Evolutionary conservation across 2,113 vertebrate species (phyloP), one percentile per base, ranked within the genome.

Genomic region (Sisor rabdophorus): DNA sequence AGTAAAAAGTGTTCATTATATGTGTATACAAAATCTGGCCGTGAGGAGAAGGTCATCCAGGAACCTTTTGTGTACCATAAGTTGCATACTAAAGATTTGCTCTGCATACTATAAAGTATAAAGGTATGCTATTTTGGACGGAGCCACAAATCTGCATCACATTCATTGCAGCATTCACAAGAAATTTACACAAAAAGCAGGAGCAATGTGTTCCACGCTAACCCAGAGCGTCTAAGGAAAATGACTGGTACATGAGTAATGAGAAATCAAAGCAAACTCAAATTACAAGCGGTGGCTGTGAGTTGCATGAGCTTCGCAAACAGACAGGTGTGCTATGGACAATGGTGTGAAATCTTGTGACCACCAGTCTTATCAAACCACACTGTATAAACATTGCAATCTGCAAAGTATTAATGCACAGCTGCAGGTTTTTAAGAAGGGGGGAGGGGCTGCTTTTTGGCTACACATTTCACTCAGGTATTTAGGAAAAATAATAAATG

Each of bases 231-330:
- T 30, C 72, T 81, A 52, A 56, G 56, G n/a, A 54, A 61, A 32
- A 70, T 59, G 58, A 44, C 55, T 24, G 54, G 60, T 47, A 26
- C 19, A 78, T 72, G 72, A 68, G 69, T 54, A 32, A 82, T 79
- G 80, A 76, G 32, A 79, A 67, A 64, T 64, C 71, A 79, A 74
- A 67, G 52, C 69, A 26, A 79, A 56, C 47, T 60, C 17, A 72
- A 72, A 79, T 30, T 32, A 60, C 53, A 19, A 65, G 67, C 59
- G 67, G 76, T 44, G 28, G 22, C 26, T 58, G 71, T 56, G 71
- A 65, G 71, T 63, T 44, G 58, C 67, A 73, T 80, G 69, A 77
- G 22, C 67, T 77, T 53, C 30, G 20, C 36, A 80, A 75, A 81
- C 36, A 54, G 40, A 78, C 75, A 75, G n/a, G 73, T 54, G 47